A percentile compares a stretch with the other conserved stretches of the same genome.
phyloP scores from a whole-genome alignment of 2,888 invertebrate genomes.

The Alentia gelatinosa region DNA sequence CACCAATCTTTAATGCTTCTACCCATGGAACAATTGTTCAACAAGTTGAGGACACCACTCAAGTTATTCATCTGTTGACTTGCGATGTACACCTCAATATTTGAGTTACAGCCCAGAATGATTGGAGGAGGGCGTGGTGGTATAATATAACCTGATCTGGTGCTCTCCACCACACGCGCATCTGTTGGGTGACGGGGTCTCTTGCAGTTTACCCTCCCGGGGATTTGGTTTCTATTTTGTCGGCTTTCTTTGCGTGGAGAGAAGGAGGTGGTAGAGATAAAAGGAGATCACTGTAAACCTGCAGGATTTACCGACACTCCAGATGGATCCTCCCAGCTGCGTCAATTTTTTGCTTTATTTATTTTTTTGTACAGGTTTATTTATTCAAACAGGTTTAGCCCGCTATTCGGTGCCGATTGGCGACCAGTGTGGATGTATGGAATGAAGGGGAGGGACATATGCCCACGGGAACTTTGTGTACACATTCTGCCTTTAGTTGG shows the following conservation, averaged over 20 bases:
- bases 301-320: neutral
- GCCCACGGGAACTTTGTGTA: neutral
- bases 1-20: too few species aligned
- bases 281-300: neutral
- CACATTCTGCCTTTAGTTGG: neutral
- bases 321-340: neutral
- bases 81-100: neutral
- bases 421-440: slow-evolving; percentile 1
- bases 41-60: neutral
- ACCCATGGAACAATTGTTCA: neutral
- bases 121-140: neutral
- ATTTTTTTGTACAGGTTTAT: neutral
- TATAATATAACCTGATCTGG: neutral
- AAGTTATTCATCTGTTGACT: neutral
- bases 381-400: neutral
- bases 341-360: too few species aligned
- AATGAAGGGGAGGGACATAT: neutral
- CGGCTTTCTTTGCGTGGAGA: neutral
- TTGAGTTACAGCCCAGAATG: neutral
- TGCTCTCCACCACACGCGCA: neutral
- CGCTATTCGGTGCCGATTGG: too few species aligned
- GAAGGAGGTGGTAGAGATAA: neutral
- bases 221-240: neutral
- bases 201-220: neutral
- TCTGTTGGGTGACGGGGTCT: neutral